Conservation (phyloP, 2,888 invertebrate species). For the Caenorhabditis panamensis region DNA sequence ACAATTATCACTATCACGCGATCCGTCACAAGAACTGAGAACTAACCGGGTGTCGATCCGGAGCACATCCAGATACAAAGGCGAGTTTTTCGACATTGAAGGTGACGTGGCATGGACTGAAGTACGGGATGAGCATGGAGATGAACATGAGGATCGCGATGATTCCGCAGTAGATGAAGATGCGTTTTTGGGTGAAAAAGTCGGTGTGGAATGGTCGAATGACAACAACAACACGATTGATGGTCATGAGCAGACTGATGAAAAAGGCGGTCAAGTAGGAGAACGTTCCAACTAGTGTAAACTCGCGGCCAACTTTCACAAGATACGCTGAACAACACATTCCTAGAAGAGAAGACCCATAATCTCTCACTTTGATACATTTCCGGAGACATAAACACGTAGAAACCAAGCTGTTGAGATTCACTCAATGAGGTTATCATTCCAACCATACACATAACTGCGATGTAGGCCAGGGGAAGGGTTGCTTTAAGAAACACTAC, state of each 20-base stretch:
- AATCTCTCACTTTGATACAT: slow-evolving; percentile 18
- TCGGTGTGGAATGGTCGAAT: slow-evolving; percentile 1
- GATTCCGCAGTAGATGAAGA: slow-evolving; percentile 24
- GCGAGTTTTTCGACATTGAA: slow-evolving; percentile 4
- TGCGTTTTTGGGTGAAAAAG: not conserved
- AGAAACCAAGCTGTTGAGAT: not conserved
- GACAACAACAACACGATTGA: slow-evolving; percentile 13
- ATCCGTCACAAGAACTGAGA: not conserved
- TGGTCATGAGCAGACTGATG: slow-evolving; percentile 10
- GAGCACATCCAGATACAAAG: slow-evolving; percentile 30
- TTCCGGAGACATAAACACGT: not conserved
- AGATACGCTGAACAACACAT: slow-evolving; percentile 23
- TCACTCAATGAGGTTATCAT: slow-evolving; percentile 1
- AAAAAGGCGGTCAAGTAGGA: slow-evolving; percentile 14
- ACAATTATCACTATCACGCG: not conserved
- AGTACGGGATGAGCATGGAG: slow-evolving; percentile 28
- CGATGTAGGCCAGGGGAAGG: slow-evolving; percentile 23
- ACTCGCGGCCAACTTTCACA: not conserved
- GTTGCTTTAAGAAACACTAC: slow-evolving; percentile 8
- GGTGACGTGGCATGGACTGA: slow-evolving; percentile 10
- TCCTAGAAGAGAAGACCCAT: too few relatives aligned
- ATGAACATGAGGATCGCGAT: slow-evolving; percentile 4
- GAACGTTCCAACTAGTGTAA: slow-evolving; percentile 10
- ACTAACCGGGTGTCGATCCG: slow-evolving; percentile 31
- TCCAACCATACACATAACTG: slow-evolving; percentile 21